Evolutionary conservation across 2,888 invertebrate genomes (phyloP), one percentile per base, ranked within the genome.

Genomic region (Drosophila paranaensis): DNA sequence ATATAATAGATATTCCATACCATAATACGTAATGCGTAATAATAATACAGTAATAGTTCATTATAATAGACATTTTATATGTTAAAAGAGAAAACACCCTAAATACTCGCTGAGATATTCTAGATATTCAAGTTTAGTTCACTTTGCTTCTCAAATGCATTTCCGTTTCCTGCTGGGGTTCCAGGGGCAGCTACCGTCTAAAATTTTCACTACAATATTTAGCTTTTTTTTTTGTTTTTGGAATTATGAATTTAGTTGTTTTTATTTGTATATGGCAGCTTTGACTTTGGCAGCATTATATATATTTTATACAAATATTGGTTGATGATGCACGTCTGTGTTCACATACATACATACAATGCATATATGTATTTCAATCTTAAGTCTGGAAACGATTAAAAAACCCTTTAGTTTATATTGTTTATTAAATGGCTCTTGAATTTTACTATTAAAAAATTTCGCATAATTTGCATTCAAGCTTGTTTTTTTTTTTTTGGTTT

Each of bases 391-490:
- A 67, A 73, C 66, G 63, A 74, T 75, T 82, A 75, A 82, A 82
- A 81, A 50, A 63, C 58, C 33, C 60, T 60, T 82, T 82, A 66
- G 62, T 71, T 72, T 25, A 25, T 51, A 37, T 33, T 51, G 51
- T 70, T 71, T 72, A 42, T 77, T 84, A 75, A 79, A 85, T 84
- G 80, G 69, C 79, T 85, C 73, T 80, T 82, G 90, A 83, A 88
- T 88, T 88, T 87, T 65, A 77, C 88, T 88, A 90, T 87, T 88
- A 88, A 88, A 90, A 90, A 80, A 70, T 74, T 86, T 79, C 62
- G 66, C 50, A 72, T 77, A 71, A 70, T 69, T 80, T 73, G 70
- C 68, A 70, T 75, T 82, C 74, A 72, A 74, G 74, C 40, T 20
- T 20, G 20, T 20, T 20, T n/a, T 30, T 33, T 20, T 27, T 14